A percentile compares a stretch with the other conserved stretches of the same genome.
Conservation (phyloP, 2,888 invertebrate genomes). For the Lasioglossum zephyrum region DNA sequence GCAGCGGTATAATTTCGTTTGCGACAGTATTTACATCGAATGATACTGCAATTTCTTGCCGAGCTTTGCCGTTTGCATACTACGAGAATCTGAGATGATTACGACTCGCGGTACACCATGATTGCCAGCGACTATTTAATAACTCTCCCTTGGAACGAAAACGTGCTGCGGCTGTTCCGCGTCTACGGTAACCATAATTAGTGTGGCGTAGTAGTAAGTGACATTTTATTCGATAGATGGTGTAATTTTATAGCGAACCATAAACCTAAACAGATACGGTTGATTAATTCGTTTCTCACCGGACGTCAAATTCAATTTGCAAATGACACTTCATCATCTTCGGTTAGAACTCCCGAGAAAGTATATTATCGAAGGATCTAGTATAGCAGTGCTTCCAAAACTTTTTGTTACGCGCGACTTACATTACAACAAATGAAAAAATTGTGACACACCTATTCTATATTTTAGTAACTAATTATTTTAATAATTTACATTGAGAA, state of each 20-base stretch:
- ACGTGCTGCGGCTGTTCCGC: conserved; percentile 7
- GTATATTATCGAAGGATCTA: not conserved
- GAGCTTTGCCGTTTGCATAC: conserved; percentile 6
- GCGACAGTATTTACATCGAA: conserved; percentile 22
- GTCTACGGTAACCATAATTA: conserved; percentile 15
- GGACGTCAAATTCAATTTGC: not conserved
- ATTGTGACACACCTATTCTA: no score
- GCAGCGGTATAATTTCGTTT: conserved; percentile 29
- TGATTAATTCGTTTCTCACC: not conserved
- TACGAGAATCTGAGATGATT: conserved; percentile 31
- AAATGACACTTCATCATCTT: not conserved
- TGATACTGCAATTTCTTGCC: conserved; percentile 35
- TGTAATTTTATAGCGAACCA: conserved; percentile 8
- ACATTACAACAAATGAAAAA: no score
- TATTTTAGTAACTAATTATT: no score
- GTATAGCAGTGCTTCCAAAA: no score
- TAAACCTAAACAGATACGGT: not conserved
- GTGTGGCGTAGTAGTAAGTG: conserved; percentile 5
- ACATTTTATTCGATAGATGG: not conserved
- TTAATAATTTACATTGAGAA: no score
- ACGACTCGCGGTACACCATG: not conserved
- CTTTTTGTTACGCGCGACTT: no score
- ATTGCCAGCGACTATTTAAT: conserved; percentile 25
- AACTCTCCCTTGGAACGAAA: conserved; percentile 17
- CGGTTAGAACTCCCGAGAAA: not conserved